A percentile compares a stretch with the other conserved stretches of the same genome.
Evolutionary conservation across 2,113 vertebrate genomes (phyloP).

Genomic region (Thamnaconus septentrionalis): DNA sequence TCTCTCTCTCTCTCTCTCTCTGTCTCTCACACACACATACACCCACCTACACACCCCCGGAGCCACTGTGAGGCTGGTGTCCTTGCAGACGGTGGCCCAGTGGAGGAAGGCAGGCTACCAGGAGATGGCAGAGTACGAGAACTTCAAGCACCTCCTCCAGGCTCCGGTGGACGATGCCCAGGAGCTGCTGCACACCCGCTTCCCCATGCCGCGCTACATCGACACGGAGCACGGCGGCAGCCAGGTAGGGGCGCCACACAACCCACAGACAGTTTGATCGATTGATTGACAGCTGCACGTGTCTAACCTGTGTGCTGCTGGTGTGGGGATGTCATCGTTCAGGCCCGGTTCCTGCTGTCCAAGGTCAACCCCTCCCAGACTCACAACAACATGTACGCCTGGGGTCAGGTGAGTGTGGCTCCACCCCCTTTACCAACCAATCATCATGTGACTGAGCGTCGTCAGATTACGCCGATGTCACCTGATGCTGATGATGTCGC

Average conservation of each 20-base stretch:
- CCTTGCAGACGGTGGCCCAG: conserved; percentile 87
- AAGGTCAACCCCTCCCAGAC: conserved; percentile 99
- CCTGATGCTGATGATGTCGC: too few species aligned
- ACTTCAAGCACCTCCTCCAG: conserved; percentile 92
- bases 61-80: background rate
- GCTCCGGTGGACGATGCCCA: conserved; percentile 94
- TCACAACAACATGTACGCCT: conserved; percentile 98
- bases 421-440: background rate
- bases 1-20: background rate
- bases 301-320: background rate
- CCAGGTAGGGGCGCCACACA: conserved; percentile 78
- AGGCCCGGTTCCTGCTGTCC: conserved; percentile 96
- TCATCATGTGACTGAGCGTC: background rate
- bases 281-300: background rate
- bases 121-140: conserved; percentile 94
- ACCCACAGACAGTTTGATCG: background rate
- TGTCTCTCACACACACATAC: conserved; percentile 59
- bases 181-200: conserved; percentile 93
- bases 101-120: conserved; percentile 97
- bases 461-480: too few species aligned
- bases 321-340: background rate
- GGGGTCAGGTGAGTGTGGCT: conserved; percentile 87
- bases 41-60: background rate
- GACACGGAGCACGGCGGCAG: conserved; percentile 97
- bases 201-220: conserved; percentile 97